phyloP scores from a whole-genome alignment of 1,140 invertebrate species.

The Tenebrio molitor region DNA sequence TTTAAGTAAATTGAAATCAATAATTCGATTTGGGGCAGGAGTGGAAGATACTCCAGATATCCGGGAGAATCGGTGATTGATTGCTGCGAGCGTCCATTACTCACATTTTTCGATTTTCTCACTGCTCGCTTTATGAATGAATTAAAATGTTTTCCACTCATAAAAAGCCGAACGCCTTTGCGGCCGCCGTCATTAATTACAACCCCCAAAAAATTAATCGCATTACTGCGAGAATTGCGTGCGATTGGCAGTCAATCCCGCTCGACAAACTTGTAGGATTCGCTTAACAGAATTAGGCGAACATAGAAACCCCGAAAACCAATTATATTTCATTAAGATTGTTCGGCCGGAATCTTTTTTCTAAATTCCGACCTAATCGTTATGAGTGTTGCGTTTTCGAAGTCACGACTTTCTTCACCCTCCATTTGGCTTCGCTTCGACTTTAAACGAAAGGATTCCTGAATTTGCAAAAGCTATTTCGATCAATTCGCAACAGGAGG shows the following conservation, averaged over 20 bases:
- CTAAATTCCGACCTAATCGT: conserved; percentile 7
- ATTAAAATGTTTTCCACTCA: conserved; percentile 31
- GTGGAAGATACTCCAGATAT: conserved; percentile 30
- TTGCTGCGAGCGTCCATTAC: conserved; percentile 25
- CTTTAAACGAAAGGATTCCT: conserved; percentile 24
- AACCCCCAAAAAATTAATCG: neutral
- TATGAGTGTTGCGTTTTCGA: conserved; percentile 10
- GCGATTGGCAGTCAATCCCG: conserved; percentile 10
- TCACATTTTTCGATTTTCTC: conserved; percentile 39
- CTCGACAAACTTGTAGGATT: conserved; percentile 32
- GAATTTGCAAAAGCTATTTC: conserved; percentile 26
- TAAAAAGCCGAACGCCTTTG: conserved; percentile 11
- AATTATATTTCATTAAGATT: conserved; percentile 25
- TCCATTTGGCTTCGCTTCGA: conserved; percentile 22
- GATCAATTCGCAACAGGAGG: conserved; percentile 9
- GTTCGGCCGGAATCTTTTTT: conserved; percentile 5
- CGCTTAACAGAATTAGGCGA: conserved; percentile 6
- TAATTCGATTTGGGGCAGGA: conserved; percentile 20
- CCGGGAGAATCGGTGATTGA: conserved; percentile 32
- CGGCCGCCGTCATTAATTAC: conserved; percentile 17
- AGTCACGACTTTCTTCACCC: conserved; percentile 4
- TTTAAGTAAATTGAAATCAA: conserved; percentile 26
- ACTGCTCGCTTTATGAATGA: conserved; percentile 26
- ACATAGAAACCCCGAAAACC: conserved; percentile 14
- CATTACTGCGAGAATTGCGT: conserved; percentile 2